Percentiles rank a stretch among this genome's conserved stretches.
phyloP scores from a whole-genome alignment of 23 tunicate genomes.

The Ciona savignyi region DNA sequence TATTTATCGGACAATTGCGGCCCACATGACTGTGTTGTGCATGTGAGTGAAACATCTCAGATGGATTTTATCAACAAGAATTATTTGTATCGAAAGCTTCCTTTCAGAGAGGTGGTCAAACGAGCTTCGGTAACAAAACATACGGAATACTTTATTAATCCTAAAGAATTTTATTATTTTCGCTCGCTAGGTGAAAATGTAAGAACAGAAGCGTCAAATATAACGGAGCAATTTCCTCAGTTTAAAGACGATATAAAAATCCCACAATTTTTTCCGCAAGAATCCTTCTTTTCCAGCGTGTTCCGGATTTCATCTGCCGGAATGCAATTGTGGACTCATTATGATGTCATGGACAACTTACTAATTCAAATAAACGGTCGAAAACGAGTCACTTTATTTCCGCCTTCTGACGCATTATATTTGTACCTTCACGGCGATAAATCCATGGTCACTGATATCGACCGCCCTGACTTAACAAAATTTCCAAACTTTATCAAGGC shows the following conservation, averaged over 20 bases:
- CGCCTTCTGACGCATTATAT: constrained; percentile 70
- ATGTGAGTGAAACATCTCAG: constrained; percentile 61
- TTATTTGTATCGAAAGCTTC: constrained; percentile 52
- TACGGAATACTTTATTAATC: constrained; percentile 41
- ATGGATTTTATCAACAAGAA: constrained; percentile 80
- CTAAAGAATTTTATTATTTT: constrained; percentile 72
- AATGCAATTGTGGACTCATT: constrained; percentile 96
- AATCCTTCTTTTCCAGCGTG: constrained; percentile 79
- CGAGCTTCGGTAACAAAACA: constrained; percentile 53
- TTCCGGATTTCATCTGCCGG: constrained; percentile 79
- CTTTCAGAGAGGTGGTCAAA: constrained; percentile 50
- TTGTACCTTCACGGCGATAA: constrained; percentile 86
- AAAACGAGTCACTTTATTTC: constrained; percentile 78
- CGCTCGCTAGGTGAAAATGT: constrained; percentile 83
- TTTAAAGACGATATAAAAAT: constrained; percentile 50
- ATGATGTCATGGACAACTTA: constrained; percentile 96
- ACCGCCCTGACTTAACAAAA: constrained; percentile 43
- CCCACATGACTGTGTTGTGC: constrained; percentile 24
- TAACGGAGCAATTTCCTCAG: constrained; percentile 67
- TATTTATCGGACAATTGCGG: constrained; percentile 40
- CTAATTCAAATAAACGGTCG: constrained; percentile 75
- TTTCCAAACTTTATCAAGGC: constrained; percentile 64
- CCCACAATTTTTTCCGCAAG: constrained; percentile 55
- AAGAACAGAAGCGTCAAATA: constrained; percentile 62
- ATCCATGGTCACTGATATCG: constrained; percentile 54